Conservation (phyloP, 2,888 invertebrate species). For the Machimus atricapillus region DNA sequence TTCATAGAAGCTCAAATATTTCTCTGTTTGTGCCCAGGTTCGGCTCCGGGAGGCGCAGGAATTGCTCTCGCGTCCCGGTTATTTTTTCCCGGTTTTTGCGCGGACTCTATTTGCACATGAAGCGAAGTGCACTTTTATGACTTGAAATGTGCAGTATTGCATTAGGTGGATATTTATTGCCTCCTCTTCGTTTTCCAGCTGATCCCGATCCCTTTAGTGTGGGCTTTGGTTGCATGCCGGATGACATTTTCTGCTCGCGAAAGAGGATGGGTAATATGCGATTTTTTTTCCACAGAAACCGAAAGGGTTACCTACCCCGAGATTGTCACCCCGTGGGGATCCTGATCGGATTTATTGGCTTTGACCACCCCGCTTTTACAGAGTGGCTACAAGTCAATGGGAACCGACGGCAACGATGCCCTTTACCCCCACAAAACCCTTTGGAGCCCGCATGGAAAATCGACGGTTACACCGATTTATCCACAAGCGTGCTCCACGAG, state of each 20-base stretch:
- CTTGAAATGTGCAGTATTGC: constrained; percentile 38
- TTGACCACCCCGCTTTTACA: background rate
- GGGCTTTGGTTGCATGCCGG: background rate
- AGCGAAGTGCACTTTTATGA: constrained; percentile 33
- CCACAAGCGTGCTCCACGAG: background rate
- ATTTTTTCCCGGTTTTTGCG: background rate
- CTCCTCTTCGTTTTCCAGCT: background rate
- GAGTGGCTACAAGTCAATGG: background rate
- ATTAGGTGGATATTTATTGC: constrained; percentile 33
- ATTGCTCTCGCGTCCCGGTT: background rate
- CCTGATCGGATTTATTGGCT: background rate
- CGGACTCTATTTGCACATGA: constrained; percentile 14
- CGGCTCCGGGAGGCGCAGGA: background rate
- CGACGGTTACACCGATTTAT: background rate
- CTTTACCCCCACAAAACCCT: background rate
- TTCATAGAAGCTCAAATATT: constrained; percentile 11
- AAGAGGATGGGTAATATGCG: background rate
- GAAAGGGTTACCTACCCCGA: background rate
- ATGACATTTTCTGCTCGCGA: background rate
- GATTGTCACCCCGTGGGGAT: background rate
- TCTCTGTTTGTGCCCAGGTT: background rate
- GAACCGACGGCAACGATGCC: background rate
- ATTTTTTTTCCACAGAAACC: background rate
- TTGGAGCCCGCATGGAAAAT: background rate
- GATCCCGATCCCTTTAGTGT: background rate